Evolutionary conservation across 2,797 vertebrate species (phyloP), one percentile per base, ranked within the genome.

Genomic region (Melanotaenia nigrans): DNA sequence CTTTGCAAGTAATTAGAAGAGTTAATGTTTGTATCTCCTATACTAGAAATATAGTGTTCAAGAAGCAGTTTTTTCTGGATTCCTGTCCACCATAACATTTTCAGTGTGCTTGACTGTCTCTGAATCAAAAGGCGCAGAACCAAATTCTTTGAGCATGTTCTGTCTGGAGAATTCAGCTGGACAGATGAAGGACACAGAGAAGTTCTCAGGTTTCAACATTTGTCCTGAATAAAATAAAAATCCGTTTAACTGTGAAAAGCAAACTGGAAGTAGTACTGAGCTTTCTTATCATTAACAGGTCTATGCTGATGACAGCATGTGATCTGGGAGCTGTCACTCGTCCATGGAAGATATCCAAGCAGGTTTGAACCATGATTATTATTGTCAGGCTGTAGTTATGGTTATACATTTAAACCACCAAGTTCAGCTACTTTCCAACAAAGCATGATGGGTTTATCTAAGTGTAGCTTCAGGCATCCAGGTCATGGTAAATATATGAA

Each of bases 251-350:
- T 69, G 1, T 65, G 40, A 60, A 36, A 25, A 67, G 10, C 24
- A 20, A 12, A 54, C 45, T 28, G 18, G 0, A 20, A 16, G 33
- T 62, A 55, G 14, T 71, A 65, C 36, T 53, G 0, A 60, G 22
- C 40, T 74, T 36, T 83, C 22, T 55, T 83, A 24, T 66, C 60
- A 25, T 78, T 45, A 58, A 83, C 89, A 95, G 95, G 80, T 95
- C 95, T 22, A 95, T 95, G 95, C 77, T 95, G 79, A 95, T 95
- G 95, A 95, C 95, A 47, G 93, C 94, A 1, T 94, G 94, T 12
- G 95, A 95, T 86, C 87, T 95, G 76, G 95, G 95, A 1, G 95
- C 95, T 0, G 94, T 95, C 81, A 95, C 95, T 68, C 94, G 94
- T 64, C 95, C 95, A 8, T 95, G 95, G 95, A 91, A 94, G 69